Percentiles rank a stretch among this genome's conserved stretches.
phyloP scores from a whole-genome alignment of 2,888 invertebrate species.

The Zaprionus obscuricornis region DNA sequence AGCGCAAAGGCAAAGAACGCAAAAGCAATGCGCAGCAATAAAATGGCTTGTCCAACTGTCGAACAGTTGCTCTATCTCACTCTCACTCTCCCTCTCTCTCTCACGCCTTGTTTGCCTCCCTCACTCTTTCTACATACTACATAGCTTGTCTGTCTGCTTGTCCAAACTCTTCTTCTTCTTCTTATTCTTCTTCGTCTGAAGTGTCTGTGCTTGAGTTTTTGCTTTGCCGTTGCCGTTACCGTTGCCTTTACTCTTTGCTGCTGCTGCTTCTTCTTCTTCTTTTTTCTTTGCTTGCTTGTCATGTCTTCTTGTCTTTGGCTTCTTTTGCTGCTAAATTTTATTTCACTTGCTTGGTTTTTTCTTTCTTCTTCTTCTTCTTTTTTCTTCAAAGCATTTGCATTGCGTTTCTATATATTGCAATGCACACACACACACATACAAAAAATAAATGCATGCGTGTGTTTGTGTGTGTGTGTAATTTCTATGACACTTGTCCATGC shows the following conservation, averaged over 20 bases:
- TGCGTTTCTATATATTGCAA: too few relatives aligned
- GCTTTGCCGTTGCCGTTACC: slow-evolving; percentile 24
- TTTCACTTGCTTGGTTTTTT: slow-evolving; percentile 73
- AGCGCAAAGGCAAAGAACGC: not conserved
- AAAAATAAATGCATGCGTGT: too few relatives aligned
- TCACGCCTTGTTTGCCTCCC: too few relatives aligned
- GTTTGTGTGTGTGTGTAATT: too few relatives aligned
- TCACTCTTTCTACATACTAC: too few relatives aligned
- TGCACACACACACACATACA: slow-evolving; percentile 1
- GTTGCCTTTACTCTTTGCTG: slow-evolving; percentile 11
- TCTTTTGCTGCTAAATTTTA: slow-evolving; percentile 54
- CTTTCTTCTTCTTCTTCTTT: slow-evolving; percentile 57
- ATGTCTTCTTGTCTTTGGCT: slow-evolving; percentile 33
- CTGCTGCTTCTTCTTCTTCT: slow-evolving; percentile 4
- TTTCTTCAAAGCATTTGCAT: too few relatives aligned
- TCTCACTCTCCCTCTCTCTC: too few relatives aligned
- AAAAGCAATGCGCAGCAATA: slow-evolving; percentile 33
- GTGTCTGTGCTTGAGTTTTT: slow-evolving; percentile 69
- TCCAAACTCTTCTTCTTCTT: not conserved
- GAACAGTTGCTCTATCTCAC: too few relatives aligned
- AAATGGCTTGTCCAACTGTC: slow-evolving; percentile 64
- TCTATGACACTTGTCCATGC: slow-evolving; percentile 76
- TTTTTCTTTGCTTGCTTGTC: slow-evolving; percentile 12
- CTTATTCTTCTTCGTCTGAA: slow-evolving; percentile 60
- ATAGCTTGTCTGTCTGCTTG: slow-evolving; percentile 21